These are phyloP conservation scores for Epinephelus lanceolatus DNA, from an alignment of 2,113 vertebrate species.

Conservation along the genomic window DNA sequence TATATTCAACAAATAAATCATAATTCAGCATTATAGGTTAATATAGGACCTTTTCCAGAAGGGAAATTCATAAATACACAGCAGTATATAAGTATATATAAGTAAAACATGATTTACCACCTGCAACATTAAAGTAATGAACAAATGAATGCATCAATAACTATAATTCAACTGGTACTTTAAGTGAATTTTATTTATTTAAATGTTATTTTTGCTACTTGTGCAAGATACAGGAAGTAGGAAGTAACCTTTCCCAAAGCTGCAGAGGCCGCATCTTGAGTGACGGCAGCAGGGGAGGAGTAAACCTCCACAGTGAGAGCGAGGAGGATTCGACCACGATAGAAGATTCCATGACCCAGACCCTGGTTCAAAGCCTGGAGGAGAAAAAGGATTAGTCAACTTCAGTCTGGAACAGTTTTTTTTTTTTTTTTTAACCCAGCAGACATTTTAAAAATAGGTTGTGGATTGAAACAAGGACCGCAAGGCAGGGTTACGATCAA, in stretches of 20 bases:
- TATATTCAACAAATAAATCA: too few relatives aligned
- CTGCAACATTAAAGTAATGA: too few relatives aligned
- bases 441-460: neutral
- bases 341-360: constrained; percentile 90
- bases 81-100: too few relatives aligned
- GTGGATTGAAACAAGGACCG: neutral
- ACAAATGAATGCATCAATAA: too few relatives aligned
- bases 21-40: too few relatives aligned
- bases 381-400: neutral
- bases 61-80: too few relatives aligned
- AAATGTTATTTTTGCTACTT: too few relatives aligned
- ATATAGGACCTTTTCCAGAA: too few relatives aligned
- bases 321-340: constrained; percentile 90
- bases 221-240: neutral
- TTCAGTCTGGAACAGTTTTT: neutral
- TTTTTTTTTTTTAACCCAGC: neutral
- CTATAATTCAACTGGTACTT: too few relatives aligned
- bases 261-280: constrained; percentile 74
- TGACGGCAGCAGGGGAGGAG: constrained; percentile 68
- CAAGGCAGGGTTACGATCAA: neutral
- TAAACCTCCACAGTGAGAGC: constrained; percentile 89
- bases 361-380: constrained; percentile 90
- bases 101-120: too few relatives aligned
- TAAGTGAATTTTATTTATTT: too few relatives aligned
- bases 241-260: constrained; percentile 62